Percentiles rank a stretch among this genome's conserved stretches.
Evolutionary conservation across 1,140 invertebrate genomes (phyloP).

Genomic region (Arctopsyche grandis): DNA sequence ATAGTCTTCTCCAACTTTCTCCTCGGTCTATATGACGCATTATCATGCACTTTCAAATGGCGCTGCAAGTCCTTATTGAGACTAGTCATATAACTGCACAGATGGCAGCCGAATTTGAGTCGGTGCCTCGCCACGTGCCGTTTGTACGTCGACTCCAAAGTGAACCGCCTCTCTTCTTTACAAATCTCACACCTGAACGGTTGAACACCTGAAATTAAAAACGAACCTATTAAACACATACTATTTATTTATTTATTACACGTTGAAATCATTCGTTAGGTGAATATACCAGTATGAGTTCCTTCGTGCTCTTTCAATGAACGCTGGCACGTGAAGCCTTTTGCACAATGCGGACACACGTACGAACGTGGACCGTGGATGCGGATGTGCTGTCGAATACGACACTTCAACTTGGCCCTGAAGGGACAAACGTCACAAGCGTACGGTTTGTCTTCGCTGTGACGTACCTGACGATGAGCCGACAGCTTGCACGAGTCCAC

Average conservation of each 20-base stretch:
- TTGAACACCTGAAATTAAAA: conserved; percentile 35
- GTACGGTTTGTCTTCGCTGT: conserved; percentile 19
- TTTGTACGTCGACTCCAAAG: conserved; percentile 28
- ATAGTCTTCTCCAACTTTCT: conserved; percentile 14
- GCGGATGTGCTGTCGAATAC: conserved; percentile 10
- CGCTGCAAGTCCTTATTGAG: conserved; percentile 34
- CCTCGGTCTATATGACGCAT: not conserved
- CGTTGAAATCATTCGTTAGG: not conserved
- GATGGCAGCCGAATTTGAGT: conserved; percentile 21
- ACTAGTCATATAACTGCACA: conserved; percentile 39
- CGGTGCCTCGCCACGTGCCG: conserved; percentile 28
- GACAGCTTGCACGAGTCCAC: conserved; percentile 49
- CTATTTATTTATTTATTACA: not conserved
- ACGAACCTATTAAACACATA: not conserved
- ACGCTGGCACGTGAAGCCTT: not conserved
- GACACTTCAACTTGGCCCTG: conserved; percentile 11
- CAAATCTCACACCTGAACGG: conserved; percentile 36
- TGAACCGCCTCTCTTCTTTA: conserved; percentile 36
- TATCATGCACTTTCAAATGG: conserved; percentile 32
- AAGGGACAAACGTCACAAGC: conserved; percentile 35
- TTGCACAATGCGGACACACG: conserved; percentile 32
- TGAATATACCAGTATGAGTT: conserved; percentile 19
- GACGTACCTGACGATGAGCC: conserved; percentile 39
- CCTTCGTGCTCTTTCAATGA: conserved; percentile 40
- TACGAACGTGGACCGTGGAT: conserved; percentile 4